These are phyloP conservation scores for Xylocopa sonorina DNA, from an alignment of 1,140 invertebrate species.

Conservation along the genomic window DNA sequence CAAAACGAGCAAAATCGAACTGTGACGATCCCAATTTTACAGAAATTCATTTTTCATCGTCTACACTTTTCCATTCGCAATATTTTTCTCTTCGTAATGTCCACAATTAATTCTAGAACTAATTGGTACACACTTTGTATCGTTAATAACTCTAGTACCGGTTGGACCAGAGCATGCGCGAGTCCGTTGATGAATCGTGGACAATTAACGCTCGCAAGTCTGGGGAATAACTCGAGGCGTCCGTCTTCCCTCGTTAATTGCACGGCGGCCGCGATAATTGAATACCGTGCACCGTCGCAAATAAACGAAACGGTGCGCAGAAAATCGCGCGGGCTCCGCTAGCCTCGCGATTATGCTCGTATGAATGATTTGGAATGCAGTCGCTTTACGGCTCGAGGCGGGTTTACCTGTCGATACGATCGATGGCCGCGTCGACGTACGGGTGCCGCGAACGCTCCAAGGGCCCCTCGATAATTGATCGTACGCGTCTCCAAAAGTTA, in stretches of 20 bases:
- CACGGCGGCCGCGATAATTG: conserved; percentile 32
- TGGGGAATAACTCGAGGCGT: conserved; percentile 23
- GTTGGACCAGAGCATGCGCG: no score
- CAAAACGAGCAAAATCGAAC: no score
- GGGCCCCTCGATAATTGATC: background rate
- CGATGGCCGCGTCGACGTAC: background rate
- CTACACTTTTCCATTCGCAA: no score
- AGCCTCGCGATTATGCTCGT: conserved; percentile 1
- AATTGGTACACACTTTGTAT: no score
- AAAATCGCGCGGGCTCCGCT: background rate
- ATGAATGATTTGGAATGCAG: conserved; percentile 22
- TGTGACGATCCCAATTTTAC: no score
- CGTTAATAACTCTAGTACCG: no score
- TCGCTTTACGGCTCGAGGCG: background rate
- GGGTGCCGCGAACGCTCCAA: background rate
- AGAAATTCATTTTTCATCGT: no score
- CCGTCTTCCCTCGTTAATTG: conserved; percentile 17
- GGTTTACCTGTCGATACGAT: conserved; percentile 19
- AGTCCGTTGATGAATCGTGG: conserved; percentile 5
- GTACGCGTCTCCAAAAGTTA: background rate
- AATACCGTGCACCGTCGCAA: conserved; percentile 6
- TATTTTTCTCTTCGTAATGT: no score
- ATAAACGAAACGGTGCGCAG: conserved; percentile 23
- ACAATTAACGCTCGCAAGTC: background rate
- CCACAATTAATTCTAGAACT: no score